Evolutionary conservation across 2,888 invertebrate species (phyloP).

Genomic region (Coleophora deauratella): DNA sequence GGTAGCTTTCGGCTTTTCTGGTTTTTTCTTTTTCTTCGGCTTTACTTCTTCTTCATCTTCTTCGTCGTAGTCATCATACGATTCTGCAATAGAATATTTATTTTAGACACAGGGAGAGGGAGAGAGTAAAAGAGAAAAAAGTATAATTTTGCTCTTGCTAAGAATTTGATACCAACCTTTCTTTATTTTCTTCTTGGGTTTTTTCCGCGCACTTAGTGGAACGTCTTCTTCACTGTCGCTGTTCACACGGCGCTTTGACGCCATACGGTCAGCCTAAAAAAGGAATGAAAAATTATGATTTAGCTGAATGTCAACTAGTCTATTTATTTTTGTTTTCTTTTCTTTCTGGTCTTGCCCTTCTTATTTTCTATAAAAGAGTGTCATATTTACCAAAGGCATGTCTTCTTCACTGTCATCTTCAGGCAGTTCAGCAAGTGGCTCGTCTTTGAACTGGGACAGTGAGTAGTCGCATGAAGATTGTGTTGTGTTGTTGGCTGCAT

Average conservation of each 20-base stretch:
- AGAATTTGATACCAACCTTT: constrained; percentile 48
- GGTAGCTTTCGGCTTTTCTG: constrained; percentile 36
- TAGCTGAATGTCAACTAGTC: no score
- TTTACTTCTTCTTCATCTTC: constrained; percentile 68
- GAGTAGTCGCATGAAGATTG: constrained; percentile 84
- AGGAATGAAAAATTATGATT: no score
- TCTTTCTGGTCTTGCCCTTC: no score
- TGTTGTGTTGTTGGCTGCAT: constrained; percentile 59
- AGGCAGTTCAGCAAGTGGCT: constrained; percentile 61
- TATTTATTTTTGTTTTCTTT: no score
- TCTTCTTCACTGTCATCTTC: constrained; percentile 82
- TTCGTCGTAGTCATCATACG: constrained; percentile 74
- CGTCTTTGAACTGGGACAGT: constrained; percentile 79
- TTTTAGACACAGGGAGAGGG: no score
- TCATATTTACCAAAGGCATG: constrained; percentile 78
- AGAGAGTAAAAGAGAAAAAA: no score
- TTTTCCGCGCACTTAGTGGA: constrained; percentile 80
- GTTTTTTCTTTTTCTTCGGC: constrained; percentile 73
- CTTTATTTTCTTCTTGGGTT: constrained; percentile 77
- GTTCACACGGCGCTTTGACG: constrained; percentile 43
- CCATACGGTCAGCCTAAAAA: constrained; percentile 35
- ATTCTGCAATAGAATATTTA: constrained; percentile 35
- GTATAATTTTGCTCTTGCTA: no score
- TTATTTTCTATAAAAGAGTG: no score
- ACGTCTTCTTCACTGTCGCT: constrained; percentile 83